Evolutionary conservation across 2,888 invertebrate genomes (phyloP).

Genomic region (Endotricha flammealis): DNA sequence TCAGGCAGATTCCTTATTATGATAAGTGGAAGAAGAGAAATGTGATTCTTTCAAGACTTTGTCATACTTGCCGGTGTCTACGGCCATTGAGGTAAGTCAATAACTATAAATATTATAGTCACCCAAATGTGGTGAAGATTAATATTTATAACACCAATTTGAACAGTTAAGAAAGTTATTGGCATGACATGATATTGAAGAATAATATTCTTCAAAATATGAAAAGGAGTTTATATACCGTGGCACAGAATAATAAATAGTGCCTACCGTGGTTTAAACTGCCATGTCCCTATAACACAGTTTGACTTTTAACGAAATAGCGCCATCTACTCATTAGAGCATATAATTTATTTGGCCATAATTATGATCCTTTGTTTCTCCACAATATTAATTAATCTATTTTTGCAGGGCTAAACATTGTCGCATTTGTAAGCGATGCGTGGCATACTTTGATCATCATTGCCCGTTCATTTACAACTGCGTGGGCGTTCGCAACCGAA

Average conservation of each 20-base stretch:
- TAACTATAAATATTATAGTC: conserved; percentile 7
- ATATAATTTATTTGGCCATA: too few relatives aligned
- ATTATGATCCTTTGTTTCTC: conserved; percentile 4
- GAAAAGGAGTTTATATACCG: too few relatives aligned
- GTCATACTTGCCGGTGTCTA: conserved; percentile 93
- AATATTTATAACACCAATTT: too few relatives aligned
- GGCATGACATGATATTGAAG: too few relatives aligned
- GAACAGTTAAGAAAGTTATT: too few relatives aligned
- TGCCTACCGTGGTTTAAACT: too few relatives aligned
- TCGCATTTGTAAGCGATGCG: conserved; percentile 92
- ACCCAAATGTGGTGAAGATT: too few relatives aligned
- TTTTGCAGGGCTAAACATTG: conserved; percentile 88
- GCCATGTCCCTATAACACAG: too few relatives aligned
- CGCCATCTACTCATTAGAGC: too few relatives aligned
- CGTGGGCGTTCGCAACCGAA: conserved; percentile 92
- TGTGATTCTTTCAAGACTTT: conserved; percentile 87
- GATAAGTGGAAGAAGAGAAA: conserved; percentile 95
- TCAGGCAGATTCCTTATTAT: conserved; percentile 94
- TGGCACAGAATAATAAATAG: too few relatives aligned
- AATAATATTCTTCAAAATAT: too few relatives aligned
- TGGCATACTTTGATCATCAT: conserved; percentile 95
- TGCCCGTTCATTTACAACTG: conserved; percentile 98
- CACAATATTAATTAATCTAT: conserved; percentile 7
- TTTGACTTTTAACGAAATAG: too few relatives aligned
- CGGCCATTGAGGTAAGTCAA: conserved; percentile 82